A percentile compares a stretch with the other conserved stretches of the same genome.
These are phyloP conservation scores for Pseudochirops cupreus DNA, from an alignment of 2,797 vertebrate species.

Conservation along the genomic window DNA sequence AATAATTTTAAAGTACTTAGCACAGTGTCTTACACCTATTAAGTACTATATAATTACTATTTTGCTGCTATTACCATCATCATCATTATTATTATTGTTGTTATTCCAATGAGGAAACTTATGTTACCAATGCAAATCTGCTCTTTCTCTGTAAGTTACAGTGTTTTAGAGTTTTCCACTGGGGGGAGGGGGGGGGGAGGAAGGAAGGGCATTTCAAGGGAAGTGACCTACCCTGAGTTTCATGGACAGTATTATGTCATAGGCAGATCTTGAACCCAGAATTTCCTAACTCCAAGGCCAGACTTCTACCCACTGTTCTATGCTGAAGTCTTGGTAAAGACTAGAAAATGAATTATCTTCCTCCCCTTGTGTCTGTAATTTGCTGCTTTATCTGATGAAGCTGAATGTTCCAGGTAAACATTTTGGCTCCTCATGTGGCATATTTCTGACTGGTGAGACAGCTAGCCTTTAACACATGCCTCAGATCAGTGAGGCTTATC, in stretches of 20 bases:
- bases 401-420: slow-evolving; percentile 33
- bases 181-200: too few species aligned
- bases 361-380: slow-evolving; percentile 39
- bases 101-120: too few species aligned
- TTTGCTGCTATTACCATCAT: too few species aligned
- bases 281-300: too few species aligned
- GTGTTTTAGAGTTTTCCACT: background rate
- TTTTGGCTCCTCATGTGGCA: slow-evolving; percentile 29
- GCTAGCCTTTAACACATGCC: slow-evolving; percentile 35
- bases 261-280: too few species aligned
- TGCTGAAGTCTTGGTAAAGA: slow-evolving; percentile 5
- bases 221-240: background rate
- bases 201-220: too few species aligned
- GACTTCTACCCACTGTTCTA: too few species aligned
- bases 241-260: background rate
- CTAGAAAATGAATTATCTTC: slow-evolving; percentile 8
- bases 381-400: slow-evolving; percentile 24
- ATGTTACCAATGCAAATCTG: background rate
- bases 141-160: background rate
- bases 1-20: background rate
- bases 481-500: background rate
- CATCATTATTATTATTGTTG: background rate
- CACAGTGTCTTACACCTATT: background rate
- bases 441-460: slow-evolving; percentile 7
- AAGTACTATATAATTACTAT: too few species aligned